Conservation (phyloP, 2,797 vertebrate species). For the Nannoperca obscura region DNA sequence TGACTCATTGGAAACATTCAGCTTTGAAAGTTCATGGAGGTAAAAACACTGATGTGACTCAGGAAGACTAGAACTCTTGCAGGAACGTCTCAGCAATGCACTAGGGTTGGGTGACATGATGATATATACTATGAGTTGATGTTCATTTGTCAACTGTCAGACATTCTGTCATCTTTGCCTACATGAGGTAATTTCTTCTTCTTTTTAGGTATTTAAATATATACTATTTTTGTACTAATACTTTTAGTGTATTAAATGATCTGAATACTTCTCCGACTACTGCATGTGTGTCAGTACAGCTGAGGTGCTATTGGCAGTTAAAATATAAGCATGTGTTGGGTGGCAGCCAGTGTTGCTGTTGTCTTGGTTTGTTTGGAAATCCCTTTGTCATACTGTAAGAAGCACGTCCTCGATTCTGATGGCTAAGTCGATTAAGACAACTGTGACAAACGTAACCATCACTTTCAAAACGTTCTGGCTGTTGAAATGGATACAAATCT, state of each 20-base stretch:
- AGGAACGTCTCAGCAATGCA: slow-evolving; percentile 15
- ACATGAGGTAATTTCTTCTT: background rate
- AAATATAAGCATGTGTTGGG: background rate
- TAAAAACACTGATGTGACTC: slow-evolving; percentile 30
- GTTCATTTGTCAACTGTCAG: background rate
- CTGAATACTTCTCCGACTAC: background rate
- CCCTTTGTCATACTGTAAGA: background rate
- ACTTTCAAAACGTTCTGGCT: background rate
- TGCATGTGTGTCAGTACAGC: background rate
- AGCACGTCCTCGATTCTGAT: too few relatives aligned
- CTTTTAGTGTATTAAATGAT: background rate
- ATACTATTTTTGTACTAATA: background rate
- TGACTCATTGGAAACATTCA: slow-evolving; percentile 60
- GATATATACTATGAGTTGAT: slow-evolving; percentile 1
- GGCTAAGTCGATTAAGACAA: background rate
- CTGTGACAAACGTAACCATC: slow-evolving; percentile 1
- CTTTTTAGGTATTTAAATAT: background rate
- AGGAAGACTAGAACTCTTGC: background rate
- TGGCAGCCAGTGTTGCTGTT: background rate
- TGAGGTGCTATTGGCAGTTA: background rate
- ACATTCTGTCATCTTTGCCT: background rate
- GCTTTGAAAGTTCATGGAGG: slow-evolving; percentile 42
- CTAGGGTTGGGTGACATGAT: background rate
- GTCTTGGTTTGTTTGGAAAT: background rate
- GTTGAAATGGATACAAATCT: slow-evolving; percentile 6